phyloP scores from a whole-genome alignment of 2,888 invertebrate genomes.

The Syrphus vitripennis region DNA sequence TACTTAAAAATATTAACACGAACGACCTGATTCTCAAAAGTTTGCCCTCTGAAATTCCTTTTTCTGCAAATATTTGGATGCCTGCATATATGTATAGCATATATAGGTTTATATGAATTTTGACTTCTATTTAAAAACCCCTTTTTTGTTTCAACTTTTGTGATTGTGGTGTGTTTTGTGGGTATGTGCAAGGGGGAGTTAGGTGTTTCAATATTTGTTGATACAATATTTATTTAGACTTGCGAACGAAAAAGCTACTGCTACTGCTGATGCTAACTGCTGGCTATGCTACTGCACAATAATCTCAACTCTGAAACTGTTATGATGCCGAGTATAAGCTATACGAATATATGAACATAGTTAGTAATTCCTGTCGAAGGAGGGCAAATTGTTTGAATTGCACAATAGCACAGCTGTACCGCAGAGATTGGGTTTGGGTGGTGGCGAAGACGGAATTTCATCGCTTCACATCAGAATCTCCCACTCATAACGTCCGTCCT shows the following conservation, averaged over 20 bases:
- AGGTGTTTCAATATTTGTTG: constrained; percentile 16
- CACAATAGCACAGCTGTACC: constrained; percentile 67
- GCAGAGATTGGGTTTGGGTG: background rate
- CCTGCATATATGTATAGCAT: background rate
- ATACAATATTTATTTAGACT: constrained; percentile 24
- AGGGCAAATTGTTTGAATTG: constrained; percentile 52
- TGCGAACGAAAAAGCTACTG: constrained; percentile 10
- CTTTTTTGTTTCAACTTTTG: background rate
- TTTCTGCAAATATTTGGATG: constrained; percentile 40
- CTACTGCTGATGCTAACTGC: no score
- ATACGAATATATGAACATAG: constrained; percentile 17
- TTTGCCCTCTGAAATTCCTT: constrained; percentile 7
- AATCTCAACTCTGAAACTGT: background rate
- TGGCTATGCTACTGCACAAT: background rate
- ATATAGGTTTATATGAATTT: background rate
- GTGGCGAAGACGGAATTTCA: constrained; percentile 57
- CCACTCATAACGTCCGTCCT: constrained; percentile 47
- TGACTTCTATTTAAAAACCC: constrained; percentile 33
- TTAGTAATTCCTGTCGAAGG: constrained; percentile 34
- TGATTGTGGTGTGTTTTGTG: background rate
- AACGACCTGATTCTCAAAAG: constrained; percentile 19
- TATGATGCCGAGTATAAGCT: constrained; percentile 25
- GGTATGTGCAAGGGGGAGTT: background rate
- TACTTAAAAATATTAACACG: constrained; percentile 15
- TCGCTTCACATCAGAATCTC: constrained; percentile 48